Conservation (phyloP, 30 jellyfish, hydroid and myxozoan species). For the Haliclystus octoradiatus region DNA sequence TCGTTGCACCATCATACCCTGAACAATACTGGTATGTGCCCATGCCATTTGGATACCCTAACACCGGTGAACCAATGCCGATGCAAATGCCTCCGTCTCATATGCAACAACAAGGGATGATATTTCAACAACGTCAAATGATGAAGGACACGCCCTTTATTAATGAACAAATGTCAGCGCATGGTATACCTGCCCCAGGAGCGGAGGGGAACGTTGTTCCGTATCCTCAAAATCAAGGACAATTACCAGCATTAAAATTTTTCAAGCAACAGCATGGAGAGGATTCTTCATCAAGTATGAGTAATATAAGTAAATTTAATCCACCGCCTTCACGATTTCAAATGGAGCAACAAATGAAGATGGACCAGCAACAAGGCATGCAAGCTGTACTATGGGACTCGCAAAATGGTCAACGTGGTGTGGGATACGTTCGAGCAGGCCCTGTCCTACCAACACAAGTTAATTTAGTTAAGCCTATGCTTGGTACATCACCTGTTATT, state of each 20-base stretch:
- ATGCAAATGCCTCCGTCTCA: neutral
- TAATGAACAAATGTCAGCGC: neutral
- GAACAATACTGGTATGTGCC: slow-evolving; percentile 38
- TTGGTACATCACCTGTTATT: neutral
- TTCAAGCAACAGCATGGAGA: neutral
- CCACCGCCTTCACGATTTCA: neutral
- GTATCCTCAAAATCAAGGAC: neutral
- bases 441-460: neutral
- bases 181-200: neutral
- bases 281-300: neutral
- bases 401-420: neutral
- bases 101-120: neutral
- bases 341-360: neutral
- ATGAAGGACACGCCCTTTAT: neutral
- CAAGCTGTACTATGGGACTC: neutral
- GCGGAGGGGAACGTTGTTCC: neutral
- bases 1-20: slow-evolving; percentile 30
- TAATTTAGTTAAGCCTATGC: neutral
- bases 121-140: neutral
- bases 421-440: neutral
- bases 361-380: neutral
- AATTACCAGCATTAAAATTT: neutral
- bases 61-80: neutral
- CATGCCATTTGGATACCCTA: slow-evolving; percentile 10
- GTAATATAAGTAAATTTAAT: neutral